A percentile compares a stretch with the other conserved stretches of the same genome.
Evolutionary conservation across 1,140 invertebrate genomes (phyloP).

Genomic region (Drosophila orena): DNA sequence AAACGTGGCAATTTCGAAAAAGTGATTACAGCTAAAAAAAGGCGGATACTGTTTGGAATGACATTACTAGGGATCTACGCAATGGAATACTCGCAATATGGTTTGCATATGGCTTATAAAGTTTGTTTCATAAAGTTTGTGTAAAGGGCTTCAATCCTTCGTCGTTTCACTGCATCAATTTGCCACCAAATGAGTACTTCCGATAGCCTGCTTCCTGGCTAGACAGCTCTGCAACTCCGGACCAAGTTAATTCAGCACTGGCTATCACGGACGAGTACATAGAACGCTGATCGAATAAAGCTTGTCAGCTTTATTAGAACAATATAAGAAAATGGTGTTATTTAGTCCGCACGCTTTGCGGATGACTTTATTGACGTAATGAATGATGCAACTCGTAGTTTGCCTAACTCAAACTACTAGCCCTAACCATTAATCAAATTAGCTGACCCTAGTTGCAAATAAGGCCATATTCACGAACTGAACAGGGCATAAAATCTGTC

Average conservation of each 20-base stretch:
- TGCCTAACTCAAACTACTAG: constrained; percentile 8
- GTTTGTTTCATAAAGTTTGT: not conserved
- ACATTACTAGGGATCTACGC: no score
- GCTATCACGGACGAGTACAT: constrained; percentile 6
- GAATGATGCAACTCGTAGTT: constrained; percentile 24
- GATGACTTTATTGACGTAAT: constrained; percentile 13
- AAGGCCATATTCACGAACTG: not conserved
- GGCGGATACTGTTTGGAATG: no score
- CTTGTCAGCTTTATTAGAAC: constrained; percentile 18
- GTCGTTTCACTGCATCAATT: no score
- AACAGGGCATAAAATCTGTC: not conserved
- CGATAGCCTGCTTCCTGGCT: constrained; percentile 26
- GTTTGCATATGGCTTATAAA: no score
- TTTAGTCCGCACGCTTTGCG: constrained; percentile 2
- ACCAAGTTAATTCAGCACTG: not conserved
- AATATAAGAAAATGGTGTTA: not conserved
- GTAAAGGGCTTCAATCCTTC: not conserved
- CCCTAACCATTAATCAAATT: constrained; percentile 52
- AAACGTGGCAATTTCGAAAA: not conserved
- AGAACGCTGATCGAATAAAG: constrained; percentile 16
- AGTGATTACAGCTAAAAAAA: not conserved
- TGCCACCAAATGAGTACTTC: not conserved
- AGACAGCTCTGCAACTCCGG: constrained; percentile 7
- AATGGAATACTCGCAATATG: no score
- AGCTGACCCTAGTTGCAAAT: constrained; percentile 23